Conservation (phyloP, 1,140 invertebrate species). For the Panagrolaimus sp. region DNA sequence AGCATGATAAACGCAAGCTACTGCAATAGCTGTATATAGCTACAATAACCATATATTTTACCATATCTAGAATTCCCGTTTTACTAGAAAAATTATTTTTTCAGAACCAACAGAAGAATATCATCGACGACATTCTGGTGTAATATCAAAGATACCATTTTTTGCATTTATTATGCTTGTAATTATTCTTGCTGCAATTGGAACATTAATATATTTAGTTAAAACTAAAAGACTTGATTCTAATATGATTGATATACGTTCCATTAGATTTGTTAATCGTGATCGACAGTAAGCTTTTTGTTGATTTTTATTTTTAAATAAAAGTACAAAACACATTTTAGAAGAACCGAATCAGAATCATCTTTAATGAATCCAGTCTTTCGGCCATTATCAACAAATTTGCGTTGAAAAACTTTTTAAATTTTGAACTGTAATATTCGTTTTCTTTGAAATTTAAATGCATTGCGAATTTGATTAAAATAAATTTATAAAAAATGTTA, state of each 20-base stretch:
- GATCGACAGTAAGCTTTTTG: neutral
- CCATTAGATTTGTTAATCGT: neutral
- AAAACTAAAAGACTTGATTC: neutral
- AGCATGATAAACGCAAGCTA: too few relatives aligned
- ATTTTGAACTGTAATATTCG: neutral
- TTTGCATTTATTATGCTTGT: neutral
- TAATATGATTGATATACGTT: neutral
- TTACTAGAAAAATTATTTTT: too few relatives aligned
- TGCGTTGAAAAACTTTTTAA: neutral
- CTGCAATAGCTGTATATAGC: too few relatives aligned
- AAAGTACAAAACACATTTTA: neutral
- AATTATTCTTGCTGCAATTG: neutral
- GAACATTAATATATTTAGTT: neutral
- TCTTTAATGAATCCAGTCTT: constrained; percentile 4
- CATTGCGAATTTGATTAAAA: neutral
- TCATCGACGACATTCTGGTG: neutral
- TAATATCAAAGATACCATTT: neutral
- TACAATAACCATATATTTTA: too few relatives aligned
- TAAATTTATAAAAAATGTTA: too few relatives aligned
- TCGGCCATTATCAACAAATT: neutral
- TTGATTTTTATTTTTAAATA: too few relatives aligned
- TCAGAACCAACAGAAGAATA: neutral
- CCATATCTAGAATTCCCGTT: too few relatives aligned
- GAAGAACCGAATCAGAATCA: neutral
- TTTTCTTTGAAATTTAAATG: too few relatives aligned